These are phyloP conservation scores for Cromileptes altivelis DNA, from an alignment of 2,113 vertebrate species.

Conservation along the genomic window DNA sequence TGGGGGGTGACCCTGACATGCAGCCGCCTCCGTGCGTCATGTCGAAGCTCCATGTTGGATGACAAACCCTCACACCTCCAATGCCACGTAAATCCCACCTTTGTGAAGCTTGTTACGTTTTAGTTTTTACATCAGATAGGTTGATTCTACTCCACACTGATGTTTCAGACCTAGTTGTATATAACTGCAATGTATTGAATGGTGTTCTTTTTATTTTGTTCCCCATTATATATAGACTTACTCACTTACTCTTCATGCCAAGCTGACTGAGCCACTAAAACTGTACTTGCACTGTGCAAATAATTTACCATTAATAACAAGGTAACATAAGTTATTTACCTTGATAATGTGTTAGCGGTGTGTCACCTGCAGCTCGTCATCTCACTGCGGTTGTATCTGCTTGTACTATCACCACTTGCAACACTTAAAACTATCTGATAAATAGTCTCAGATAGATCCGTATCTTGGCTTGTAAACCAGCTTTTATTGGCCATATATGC, in stretches of 20 bases:
- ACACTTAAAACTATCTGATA: neutral
- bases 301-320: neutral
- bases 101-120: neutral
- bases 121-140: neutral
- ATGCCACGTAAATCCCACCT: neutral
- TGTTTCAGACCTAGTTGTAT: no score
- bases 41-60: slow-evolving; percentile 22
- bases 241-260: no score
- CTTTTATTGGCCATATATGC: neutral
- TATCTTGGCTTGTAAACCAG: neutral
- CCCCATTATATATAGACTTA: no score
- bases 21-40: slow-evolving; percentile 21
- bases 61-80: slow-evolving; percentile 28
- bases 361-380: neutral
- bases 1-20: slow-evolving; percentile 51
- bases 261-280: neutral
- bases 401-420: neutral
- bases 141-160: no score
- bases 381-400: neutral
- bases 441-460: neutral
- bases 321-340: neutral
- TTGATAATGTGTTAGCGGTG: neutral
- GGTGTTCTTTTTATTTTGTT: neutral
- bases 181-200: neutral
- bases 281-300: neutral